Evolutionary conservation across 2,113 vertebrate species (phyloP).

Genomic region (Semicossyphus pulcher): DNA sequence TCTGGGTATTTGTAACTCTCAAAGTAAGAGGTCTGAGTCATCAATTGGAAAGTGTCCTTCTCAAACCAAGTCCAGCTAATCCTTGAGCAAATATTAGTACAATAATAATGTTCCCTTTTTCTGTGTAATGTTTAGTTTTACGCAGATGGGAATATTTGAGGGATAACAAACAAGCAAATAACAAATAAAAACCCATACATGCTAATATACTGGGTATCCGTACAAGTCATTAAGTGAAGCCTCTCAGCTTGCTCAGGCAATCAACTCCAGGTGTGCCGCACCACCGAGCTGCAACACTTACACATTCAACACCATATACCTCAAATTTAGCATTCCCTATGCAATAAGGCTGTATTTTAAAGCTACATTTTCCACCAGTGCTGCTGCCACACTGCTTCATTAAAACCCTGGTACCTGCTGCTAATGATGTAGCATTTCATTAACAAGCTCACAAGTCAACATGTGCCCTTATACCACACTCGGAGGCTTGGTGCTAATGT

Average conservation of each 20-base stretch:
- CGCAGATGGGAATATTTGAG: neutral
- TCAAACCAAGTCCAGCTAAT: conserved; percentile 2
- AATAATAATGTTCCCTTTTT: neutral
- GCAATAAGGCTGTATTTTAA: too few species aligned
- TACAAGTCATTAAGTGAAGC: neutral
- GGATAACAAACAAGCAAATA: neutral
- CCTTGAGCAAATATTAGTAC: neutral
- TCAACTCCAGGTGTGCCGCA: neutral
- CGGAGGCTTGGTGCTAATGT: too few species aligned
- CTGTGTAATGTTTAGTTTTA: neutral
- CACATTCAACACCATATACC: neutral
- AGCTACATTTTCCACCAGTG: neutral
- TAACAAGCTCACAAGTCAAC: too few species aligned
- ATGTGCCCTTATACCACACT: too few species aligned
- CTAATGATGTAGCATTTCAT: neutral
- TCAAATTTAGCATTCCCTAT: neutral
- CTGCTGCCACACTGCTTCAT: neutral
- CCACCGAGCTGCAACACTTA: neutral
- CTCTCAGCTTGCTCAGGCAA: neutral
- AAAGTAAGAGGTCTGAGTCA: neutral
- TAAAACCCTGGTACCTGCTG: neutral
- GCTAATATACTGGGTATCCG: neutral
- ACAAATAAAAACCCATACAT: neutral
- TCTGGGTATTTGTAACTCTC: conserved; percentile 6
- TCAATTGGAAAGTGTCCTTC: neutral